Evolutionary conservation across 1,140 invertebrate genomes (phyloP).

Genomic region (Hyles vespertilio): DNA sequence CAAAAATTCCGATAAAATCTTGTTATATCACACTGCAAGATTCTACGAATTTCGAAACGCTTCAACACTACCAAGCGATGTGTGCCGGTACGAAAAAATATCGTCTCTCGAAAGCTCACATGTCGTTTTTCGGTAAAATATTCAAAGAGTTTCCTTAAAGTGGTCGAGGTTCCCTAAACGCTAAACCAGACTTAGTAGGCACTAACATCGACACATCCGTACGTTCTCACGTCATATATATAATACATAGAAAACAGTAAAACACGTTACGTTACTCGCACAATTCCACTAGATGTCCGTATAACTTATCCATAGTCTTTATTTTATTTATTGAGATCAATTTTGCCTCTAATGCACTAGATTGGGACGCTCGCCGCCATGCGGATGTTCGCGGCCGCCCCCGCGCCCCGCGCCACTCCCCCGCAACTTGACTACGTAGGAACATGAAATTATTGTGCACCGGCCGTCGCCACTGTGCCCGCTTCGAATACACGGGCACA

Average conservation of each 20-base stretch:
- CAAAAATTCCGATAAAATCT: constrained; percentile 54
- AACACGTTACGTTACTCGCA: constrained; percentile 60
- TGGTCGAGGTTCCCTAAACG: constrained; percentile 62
- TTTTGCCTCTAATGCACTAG: constrained; percentile 64
- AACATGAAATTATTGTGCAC: constrained; percentile 17
- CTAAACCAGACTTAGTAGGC: constrained; percentile 69
- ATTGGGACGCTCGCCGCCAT: constrained; percentile 35
- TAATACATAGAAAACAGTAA: constrained; percentile 69
- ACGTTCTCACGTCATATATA: constrained; percentile 57
- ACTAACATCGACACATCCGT: constrained; percentile 63
- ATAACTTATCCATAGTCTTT: constrained; percentile 62
- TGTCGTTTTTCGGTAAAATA: constrained; percentile 65
- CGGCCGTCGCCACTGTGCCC: too few relatives aligned
- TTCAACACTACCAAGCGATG: constrained; percentile 9
- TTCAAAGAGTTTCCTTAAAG: constrained; percentile 50
- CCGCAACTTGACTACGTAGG: constrained; percentile 14
- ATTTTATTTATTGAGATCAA: constrained; percentile 72
- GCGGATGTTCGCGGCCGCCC: constrained; percentile 15
- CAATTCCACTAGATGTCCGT: constrained; percentile 70
- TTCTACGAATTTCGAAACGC: constrained; percentile 43
- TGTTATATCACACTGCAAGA: constrained; percentile 41
- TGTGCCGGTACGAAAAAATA: constrained; percentile 31
- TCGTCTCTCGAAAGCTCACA: constrained; percentile 43
- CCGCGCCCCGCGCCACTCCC: constrained; percentile 23
- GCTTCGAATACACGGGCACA: too few relatives aligned